Base-by-base conservation (phyloP, 2,113 vertebrate species). In the Labeo rohita region DNA sequence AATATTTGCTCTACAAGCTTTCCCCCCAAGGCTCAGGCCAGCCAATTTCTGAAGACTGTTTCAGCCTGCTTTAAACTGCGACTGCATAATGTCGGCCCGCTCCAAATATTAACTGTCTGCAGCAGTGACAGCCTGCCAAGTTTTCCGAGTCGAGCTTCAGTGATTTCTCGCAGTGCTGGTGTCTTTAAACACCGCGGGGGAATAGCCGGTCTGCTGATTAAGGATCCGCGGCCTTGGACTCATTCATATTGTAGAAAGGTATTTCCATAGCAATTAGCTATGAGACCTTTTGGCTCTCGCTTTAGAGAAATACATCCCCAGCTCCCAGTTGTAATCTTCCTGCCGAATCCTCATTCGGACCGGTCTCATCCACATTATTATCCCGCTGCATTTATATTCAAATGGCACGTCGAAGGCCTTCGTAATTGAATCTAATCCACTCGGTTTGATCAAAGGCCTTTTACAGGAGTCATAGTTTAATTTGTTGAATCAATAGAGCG, bases 211-310 rank as follows among this genome's bases (percentile, higher is more conserved):
- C 83, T 66, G 70, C 85, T 87, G 82, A 84, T 80, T 80, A 75
- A 61, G 68, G 8, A 86, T 65, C 56, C 78, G 6, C 15, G 73
- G 79, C 70, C 83, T 84, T 34, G 84, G 80, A 82, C 85, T 81
- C 78, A 65, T 89, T 82, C 77, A 79, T 85, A 63, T 85, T 59
- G 63, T 82, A 87, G 61, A 43, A 77, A 87, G 85, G 88, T 80
- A 87, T 87, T 89, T 89, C 78, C 83, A 89, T 87, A 61, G 78
- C 85, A 89, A 89, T 89, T 87, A 89, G 78, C 84, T 49, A 15
- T 85, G 75, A 89, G 63, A 86, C 83, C 63, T 87, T 87, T 83
- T 74, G 85, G 77, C 79, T 87, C 54, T 73, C 61, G 76, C 85
- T 86, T 89, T 84, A 80, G 72, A 86, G 85, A 81, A 79, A 86